Conservation (phyloP, 2,888 invertebrate genomes). For the Tachina lurida region DNA sequence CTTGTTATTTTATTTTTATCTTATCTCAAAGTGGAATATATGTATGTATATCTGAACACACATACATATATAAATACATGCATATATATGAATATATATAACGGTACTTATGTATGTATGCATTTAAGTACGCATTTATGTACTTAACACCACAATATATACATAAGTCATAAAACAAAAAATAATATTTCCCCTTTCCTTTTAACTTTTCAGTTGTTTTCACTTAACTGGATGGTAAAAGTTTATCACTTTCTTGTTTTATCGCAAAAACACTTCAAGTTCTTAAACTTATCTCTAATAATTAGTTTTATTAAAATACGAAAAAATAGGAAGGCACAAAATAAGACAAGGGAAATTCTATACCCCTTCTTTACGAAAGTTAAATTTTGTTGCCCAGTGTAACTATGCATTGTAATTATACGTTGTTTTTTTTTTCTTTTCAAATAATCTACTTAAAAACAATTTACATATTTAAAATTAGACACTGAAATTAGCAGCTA, state of each 20-base stretch:
- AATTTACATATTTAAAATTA: slow-evolving; percentile 4
- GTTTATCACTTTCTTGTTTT: slow-evolving; percentile 21
- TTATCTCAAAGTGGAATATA: slow-evolving; percentile 16
- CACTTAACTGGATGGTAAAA: background rate
- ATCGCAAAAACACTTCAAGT: slow-evolving; percentile 11
- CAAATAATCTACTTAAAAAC: background rate
- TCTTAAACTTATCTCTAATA: slow-evolving; percentile 2
- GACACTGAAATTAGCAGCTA: slow-evolving; percentile 23
- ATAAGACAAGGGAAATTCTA: no score
- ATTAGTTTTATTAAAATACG: background rate
- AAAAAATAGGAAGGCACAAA: background rate
- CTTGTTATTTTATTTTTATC: slow-evolving; percentile 12
- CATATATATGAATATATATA: background rate
- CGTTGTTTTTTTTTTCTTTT: background rate
- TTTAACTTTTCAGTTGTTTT: background rate
- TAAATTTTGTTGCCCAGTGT: no score
- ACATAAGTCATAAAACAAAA: background rate
- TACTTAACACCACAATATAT: background rate
- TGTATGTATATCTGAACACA: background rate
- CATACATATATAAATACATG: background rate
- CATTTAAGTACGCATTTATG: background rate
- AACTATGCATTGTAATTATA: no score
- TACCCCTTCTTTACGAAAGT: no score
- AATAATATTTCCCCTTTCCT: background rate
- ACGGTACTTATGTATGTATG: background rate